Base-by-base conservation (phyloP, 2,797 vertebrate species). In the Sebastes oblongus region DNA sequence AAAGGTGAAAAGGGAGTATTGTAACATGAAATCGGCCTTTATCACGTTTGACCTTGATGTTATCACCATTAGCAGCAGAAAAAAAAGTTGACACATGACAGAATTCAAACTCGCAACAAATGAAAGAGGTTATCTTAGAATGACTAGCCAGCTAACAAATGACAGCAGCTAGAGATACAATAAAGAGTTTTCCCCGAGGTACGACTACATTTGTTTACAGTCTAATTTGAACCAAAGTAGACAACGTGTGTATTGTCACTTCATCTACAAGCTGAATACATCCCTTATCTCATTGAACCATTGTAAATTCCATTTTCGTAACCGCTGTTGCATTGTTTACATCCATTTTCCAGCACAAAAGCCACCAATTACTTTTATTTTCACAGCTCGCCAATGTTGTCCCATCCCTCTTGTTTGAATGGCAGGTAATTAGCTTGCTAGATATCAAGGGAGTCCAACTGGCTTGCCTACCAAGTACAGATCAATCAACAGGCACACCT, bases 251-350 rank as follows among this genome's bases (percentile, higher is more conserved):
- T 61, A 42, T 50, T 89, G 70, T 83, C 61, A 81, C 65, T 87
- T 87, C 20, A 83, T 78, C 71, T 71, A 52, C 3, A 2, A 62
- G 62, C 16, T 78, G 75, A 87, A 81, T 32, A 69, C 36, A 71
- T 67, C 71, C 11, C 30, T 85, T 82, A 84, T 85, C 82, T 82
- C 65, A 68, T 8, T 50, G 22, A 76, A 79, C 54, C 10, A 5
- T 42, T 69, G 65, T 59, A 69, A 79, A 88, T 85, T 74, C 60
- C 72, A 79, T 81, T 86, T 81, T 77, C 54, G 75, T 14, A 75
- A 82, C 76, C 75, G 75, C 69, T 39, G 60, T 22, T 82, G 66
- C 78, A 77, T 89, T 79, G 68, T 84, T 88, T 84, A 75, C 77
- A 83, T 75, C 62, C 39, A 75, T 71, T 86, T 89, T 54, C 24